These are phyloP conservation scores for Virgularia gustaviana DNA, from an alignment of 92 coral and sea anemone species.

Conservation along the genomic window DNA sequence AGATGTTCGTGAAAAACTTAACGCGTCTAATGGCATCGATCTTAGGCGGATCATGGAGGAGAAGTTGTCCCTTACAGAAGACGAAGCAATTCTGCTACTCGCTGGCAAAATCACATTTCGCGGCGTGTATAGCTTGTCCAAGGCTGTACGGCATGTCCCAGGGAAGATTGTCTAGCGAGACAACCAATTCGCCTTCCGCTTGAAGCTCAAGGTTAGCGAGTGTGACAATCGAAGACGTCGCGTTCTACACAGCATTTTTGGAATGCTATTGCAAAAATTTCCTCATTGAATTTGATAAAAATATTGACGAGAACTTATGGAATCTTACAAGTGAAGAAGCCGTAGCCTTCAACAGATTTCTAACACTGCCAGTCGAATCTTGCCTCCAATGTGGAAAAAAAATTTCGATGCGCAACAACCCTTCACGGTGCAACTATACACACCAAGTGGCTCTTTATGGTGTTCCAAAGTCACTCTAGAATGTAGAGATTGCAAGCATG, in stretches of 20 bases:
- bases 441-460: slow-evolving; percentile 35
- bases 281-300: background rate
- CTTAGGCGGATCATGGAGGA: background rate
- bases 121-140: slow-evolving; percentile 28
- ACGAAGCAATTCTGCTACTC: slow-evolving; percentile 39
- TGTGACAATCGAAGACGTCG: background rate
- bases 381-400: slow-evolving; percentile 29
- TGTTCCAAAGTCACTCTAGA: slow-evolving; percentile 46
- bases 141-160: slow-evolving; percentile 43
- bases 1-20: slow-evolving; percentile 1
- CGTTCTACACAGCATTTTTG: slow-evolving; percentile 7
- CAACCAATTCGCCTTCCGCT: background rate
- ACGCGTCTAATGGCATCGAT: background rate
- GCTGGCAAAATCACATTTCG: slow-evolving; percentile 13
- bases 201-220: background rate
- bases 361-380: slow-evolving; percentile 36
- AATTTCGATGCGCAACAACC: slow-evolving; percentile 42
- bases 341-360: slow-evolving; percentile 30
- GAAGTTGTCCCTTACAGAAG: slow-evolving; percentile 24
- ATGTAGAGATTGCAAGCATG: slow-evolving; percentile 36
- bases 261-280: slow-evolving; percentile 17
- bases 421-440: slow-evolving; percentile 20
- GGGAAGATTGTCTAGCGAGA: background rate
- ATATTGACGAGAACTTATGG: slow-evolving; percentile 29
- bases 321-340: slow-evolving; percentile 10